Conservation (phyloP, 2,888 invertebrate species). For the Dolomedes plantarius region DNA sequence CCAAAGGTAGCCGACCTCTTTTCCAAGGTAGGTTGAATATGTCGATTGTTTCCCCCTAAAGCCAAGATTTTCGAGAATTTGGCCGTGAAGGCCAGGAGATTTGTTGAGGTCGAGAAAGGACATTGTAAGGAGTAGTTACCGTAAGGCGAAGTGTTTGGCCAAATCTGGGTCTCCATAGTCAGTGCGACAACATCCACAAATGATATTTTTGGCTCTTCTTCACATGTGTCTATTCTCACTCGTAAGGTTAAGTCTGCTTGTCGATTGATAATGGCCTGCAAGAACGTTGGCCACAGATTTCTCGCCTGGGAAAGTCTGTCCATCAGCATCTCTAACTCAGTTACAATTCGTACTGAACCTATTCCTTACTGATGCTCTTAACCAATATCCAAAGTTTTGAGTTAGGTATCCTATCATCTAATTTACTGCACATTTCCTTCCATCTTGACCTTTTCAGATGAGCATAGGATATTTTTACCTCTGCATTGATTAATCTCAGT, state of each 20-base stretch:
- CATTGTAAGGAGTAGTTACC: conserved; percentile 20
- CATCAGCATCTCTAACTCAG: background rate
- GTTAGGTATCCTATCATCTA: background rate
- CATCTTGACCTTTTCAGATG: conserved; percentile 3
- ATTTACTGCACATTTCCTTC: conserved; percentile 13
- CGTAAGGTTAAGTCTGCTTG: background rate
- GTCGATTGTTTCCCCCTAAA: background rate
- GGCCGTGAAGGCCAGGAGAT: conserved; percentile 15
- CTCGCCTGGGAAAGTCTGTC: background rate
- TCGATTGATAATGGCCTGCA: background rate
- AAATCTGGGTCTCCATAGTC: background rate
- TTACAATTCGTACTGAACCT: conserved; percentile 2
- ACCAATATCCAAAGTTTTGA: conserved; percentile 16
- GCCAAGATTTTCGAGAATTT: conserved; percentile 12
- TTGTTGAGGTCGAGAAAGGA: conserved; percentile 7
- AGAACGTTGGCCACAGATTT: background rate
- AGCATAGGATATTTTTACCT: conserved; percentile 15
- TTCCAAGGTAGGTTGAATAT: conserved; percentile 1
- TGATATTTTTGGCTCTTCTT: conserved; percentile 2
- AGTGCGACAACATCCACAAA: background rate
- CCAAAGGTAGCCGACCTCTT: background rate
- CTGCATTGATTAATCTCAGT: conserved; percentile 10
- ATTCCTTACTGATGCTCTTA: conserved; percentile 7
- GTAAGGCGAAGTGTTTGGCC: background rate
- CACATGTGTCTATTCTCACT: background rate